Evolutionary conservation across 2,888 invertebrate genomes (phyloP), one percentile per base, ranked within the genome.

Genomic region (Metalampra italica): DNA sequence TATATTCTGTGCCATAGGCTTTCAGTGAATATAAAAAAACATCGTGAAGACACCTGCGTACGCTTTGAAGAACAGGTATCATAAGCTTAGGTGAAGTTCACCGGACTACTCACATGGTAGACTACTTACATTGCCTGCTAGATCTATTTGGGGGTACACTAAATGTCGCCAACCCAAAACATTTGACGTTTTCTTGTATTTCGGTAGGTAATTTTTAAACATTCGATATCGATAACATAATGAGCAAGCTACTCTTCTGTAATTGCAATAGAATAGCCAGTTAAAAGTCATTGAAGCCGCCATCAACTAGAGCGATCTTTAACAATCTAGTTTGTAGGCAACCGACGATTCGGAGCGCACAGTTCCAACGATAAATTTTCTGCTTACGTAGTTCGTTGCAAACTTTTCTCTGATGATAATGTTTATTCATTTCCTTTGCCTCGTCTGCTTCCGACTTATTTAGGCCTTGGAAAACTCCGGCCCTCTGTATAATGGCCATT

Each of bases 351-450:
- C 32, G 43, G 32, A 5, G 13, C 15, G 41, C 7, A 42, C 29
- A 30, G 29, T 36, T 30, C 41, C 56, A 56, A 52, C 56, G 59
- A 47, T 49, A 55, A 61, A 64, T 66, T 60, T 64, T 64, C 59
- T 54, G 56, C 58, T 60, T 56, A 22, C 22, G 22, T 22, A 54
- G 57, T 56, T 65, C 58, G 61, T 59, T 55, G 46, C 55, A 60
- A 68, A 67, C 52, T 67, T 69, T 54, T 52, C 46, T 53, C 53
- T 51, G 53, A 59, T 56, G 58, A 64, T 64, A 59, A 59, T 64
- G 55, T 65, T 66, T 66, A 64, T 64, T 63, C 58, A 60, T 62
- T 60, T 61, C 55, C 62, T 47, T 53, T 55, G 39, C 51, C 30
- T 37, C 40, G 43, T 34, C 32, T 41, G 32, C 34, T 47, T 40